A percentile compares a stretch with the other conserved stretches of the same genome.
phyloP scores from a whole-genome alignment of 2,797 vertebrate genomes.

The Epinephelus awoara region DNA sequence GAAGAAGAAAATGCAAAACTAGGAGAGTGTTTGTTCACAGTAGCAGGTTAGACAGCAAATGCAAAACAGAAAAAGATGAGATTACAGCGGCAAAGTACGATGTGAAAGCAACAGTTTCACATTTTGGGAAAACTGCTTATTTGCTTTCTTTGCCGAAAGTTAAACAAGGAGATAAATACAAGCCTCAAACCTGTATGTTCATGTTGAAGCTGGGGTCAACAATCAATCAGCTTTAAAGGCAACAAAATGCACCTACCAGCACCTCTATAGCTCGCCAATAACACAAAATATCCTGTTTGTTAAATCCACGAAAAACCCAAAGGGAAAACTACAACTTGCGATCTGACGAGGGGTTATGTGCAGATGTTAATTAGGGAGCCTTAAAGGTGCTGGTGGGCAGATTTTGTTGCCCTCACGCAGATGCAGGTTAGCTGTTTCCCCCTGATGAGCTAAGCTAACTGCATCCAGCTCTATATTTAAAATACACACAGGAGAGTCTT shows the following conservation, averaged over 20 bases:
- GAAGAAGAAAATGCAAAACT: conserved; percentile 2
- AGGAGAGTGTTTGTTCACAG: neutral
- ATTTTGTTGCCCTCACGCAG: neutral
- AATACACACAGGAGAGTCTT: neutral
- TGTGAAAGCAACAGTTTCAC: neutral
- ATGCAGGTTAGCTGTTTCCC: neutral
- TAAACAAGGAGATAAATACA: neutral
- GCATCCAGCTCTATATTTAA: neutral
- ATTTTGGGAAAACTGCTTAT: neutral
- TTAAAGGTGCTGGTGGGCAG: neutral
- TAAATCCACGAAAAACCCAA: neutral
- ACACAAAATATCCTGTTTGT: neutral
- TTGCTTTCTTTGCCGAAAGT: neutral
- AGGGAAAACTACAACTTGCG: neutral
- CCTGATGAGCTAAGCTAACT: neutral
- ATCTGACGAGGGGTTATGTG: neutral
- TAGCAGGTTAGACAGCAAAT: neutral
- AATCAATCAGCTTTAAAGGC: neutral
- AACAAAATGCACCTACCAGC: neutral
- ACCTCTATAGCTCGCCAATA: neutral
- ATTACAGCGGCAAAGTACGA: neutral
- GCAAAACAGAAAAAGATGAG: neutral
- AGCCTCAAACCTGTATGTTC: neutral
- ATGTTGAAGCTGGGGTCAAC: neutral
- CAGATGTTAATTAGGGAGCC: neutral